These are phyloP conservation scores for Ptiloglossa arizonensis DNA, from an alignment of 1,140 invertebrate species.

Conservation along the genomic window DNA sequence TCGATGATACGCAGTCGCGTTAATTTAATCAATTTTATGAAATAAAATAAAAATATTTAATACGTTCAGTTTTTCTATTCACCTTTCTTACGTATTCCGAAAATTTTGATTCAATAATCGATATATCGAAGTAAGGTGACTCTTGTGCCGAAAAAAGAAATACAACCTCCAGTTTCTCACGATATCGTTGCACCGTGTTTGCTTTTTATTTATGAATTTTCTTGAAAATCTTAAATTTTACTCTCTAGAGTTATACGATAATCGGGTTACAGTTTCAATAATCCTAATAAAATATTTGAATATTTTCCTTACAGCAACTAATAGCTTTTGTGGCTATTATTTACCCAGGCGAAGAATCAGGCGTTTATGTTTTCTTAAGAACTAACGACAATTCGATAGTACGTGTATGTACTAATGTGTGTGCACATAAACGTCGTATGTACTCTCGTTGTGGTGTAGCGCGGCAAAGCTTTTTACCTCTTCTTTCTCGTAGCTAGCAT, in stretches of 20 bases:
- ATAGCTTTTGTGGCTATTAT: not conserved
- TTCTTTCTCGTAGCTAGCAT: slow-evolving; percentile 11
- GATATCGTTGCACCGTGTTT: too few species aligned
- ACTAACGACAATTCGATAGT: slow-evolving; percentile 12
- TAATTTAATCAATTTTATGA: not conserved
- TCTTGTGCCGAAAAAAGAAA: too few species aligned
- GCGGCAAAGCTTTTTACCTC: slow-evolving; percentile 17
- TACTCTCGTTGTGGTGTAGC: not conserved
- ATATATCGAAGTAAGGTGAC: too few species aligned
- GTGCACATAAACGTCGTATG: not conserved
- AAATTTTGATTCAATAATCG: too few species aligned
- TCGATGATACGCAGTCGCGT: not conserved
- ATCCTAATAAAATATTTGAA: not conserved
- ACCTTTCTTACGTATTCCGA: too few species aligned
- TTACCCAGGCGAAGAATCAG: not conserved
- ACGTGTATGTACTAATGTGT: not conserved
- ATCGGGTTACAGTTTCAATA: too few species aligned
- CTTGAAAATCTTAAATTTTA: too few species aligned
- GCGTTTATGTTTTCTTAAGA: slow-evolving; percentile 27
- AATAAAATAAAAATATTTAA: too few species aligned
- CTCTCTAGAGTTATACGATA: too few species aligned
- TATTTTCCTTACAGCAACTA: not conserved
- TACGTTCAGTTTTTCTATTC: too few species aligned
- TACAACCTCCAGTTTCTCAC: too few species aligned
- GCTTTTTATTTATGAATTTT: too few species aligned